Base-by-base conservation (phyloP, 2,888 invertebrate genomes). In the Rotaria macrura region DNA sequence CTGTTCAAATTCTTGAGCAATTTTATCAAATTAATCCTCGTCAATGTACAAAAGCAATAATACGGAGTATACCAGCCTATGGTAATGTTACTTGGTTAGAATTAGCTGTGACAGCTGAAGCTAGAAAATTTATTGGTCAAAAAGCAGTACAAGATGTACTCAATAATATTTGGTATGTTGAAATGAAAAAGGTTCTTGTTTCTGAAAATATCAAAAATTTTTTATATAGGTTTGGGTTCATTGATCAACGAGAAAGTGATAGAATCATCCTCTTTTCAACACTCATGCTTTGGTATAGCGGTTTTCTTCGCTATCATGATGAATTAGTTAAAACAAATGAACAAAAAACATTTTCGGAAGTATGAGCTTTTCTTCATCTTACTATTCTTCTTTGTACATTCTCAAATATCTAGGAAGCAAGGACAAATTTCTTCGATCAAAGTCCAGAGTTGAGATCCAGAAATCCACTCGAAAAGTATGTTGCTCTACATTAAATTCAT, bases 51-150 rank as follows among this genome's bases (percentile, higher is more conserved):
- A 88, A 89, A 83, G 87, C 90, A 49, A 87, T 91, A 43, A 88
- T 90, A 1, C 87, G 90, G 20, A 88, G 89, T 84, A 87, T 90
- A 87, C 87, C 87, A 14, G 88, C 89, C 87, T 91, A 90, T 89
- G 90, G 90, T 12, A 87, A 88, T 29, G 88, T 90, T 4, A 90
- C 91, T 0, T 89, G 89, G 84, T 87, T 91, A 43, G 87, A 89
- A 84, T 88, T 91, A 85, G 91, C 91, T 1, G 89, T 90, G 10
- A 88, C 89, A 85, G 89, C 90, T 0, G 90, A 90, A 87, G 90
- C 90, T 88, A 90, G 90, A 86, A 87, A 88, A 23, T 91, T 91
- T 87, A 90, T 91, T 84, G 89, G 90, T 7, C 90, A 91, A 85
- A 89, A 89, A 2, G 90, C 90, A 34, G 91, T 90, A 86, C 91